These are phyloP conservation scores for Sinocyclocheilus grahami DNA, from an alignment of 2,113 vertebrate species.

Conservation along the genomic window DNA sequence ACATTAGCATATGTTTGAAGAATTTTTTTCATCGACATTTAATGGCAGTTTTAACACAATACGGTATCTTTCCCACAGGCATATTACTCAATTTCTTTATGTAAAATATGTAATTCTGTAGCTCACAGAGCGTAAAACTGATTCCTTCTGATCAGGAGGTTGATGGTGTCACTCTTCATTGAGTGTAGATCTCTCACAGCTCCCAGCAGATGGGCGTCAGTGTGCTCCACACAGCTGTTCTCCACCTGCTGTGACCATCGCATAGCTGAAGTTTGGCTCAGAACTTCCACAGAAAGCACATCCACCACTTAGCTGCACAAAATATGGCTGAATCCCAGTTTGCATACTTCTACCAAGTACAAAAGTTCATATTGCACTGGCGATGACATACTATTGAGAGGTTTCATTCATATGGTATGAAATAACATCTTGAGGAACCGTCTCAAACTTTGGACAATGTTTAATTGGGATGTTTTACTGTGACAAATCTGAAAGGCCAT, in stretches of 20 bases:
- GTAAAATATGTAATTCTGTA: not conserved
- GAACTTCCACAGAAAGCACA: slow-evolving; percentile 3
- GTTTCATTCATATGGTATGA: not conserved
- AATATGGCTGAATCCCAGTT: not conserved
- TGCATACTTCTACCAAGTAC: not conserved
- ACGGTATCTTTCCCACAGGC: not conserved
- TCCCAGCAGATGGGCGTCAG: not conserved
- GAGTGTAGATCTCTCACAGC: not conserved
- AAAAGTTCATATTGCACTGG: not conserved
- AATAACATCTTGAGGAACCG: not conserved
- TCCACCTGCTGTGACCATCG: slow-evolving; percentile 63
- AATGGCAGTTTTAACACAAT: not conserved
- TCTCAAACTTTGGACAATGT: not conserved
- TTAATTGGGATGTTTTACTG: not conserved
- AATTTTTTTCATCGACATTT: not conserved
- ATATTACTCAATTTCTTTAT: not conserved
- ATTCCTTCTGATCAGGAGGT: not conserved
- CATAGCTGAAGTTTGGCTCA: slow-evolving; percentile 30
- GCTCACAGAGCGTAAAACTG: not conserved
- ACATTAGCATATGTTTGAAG: not conserved
- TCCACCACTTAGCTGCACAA: not conserved
- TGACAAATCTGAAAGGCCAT: not conserved
- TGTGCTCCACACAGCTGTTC: slow-evolving; percentile 61
- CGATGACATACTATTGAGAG: not conserved
- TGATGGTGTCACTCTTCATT: not conserved